A percentile compares a stretch with the other conserved stretches of the same genome.
These are phyloP conservation scores for Anguilla rostrata DNA, from an alignment of 2,113 vertebrate species.

Conservation along the genomic window DNA sequence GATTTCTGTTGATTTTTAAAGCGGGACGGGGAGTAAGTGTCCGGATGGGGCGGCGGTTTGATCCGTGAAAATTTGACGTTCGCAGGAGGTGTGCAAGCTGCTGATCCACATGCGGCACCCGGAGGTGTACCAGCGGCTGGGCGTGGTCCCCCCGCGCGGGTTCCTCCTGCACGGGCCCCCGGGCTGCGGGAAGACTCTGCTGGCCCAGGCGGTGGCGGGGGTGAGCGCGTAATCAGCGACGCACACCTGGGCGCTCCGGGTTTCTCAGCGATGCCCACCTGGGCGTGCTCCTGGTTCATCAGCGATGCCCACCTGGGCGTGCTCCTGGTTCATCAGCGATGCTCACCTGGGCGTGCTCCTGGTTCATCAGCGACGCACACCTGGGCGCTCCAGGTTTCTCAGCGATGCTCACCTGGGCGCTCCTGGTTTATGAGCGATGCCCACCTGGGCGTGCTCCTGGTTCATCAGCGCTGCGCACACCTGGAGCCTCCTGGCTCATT, in stretches of 20 bases:
- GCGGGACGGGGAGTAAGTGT: no score
- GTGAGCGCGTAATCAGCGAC: conserved; percentile 62
- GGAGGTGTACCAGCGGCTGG: conserved; percentile 87
- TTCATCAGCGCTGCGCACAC: not conserved
- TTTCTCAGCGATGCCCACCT: no score
- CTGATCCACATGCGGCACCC: conserved; percentile 90
- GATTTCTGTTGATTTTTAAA: no score
- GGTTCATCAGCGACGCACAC: not conserved
- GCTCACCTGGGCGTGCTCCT: no score
- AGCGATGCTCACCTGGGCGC: not conserved
- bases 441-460: not conserved
- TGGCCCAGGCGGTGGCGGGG: conserved; percentile 93
- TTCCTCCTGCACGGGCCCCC: conserved; percentile 94
- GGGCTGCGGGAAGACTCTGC: conserved; percentile 91
- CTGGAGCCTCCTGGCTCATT: not conserved
- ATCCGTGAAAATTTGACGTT: no score
- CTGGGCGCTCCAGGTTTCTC: no score
- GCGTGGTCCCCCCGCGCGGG: conserved; percentile 84
- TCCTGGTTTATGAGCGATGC: no score
- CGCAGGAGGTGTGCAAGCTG: conserved; percentile 90
- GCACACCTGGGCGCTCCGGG: not conserved
- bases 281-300: no score
- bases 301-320: no score
- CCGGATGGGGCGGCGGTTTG: no score
- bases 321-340: no score